These are phyloP conservation scores for Dynastes tityus DNA, from an alignment of 2,888 invertebrate species.

Conservation along the genomic window DNA sequence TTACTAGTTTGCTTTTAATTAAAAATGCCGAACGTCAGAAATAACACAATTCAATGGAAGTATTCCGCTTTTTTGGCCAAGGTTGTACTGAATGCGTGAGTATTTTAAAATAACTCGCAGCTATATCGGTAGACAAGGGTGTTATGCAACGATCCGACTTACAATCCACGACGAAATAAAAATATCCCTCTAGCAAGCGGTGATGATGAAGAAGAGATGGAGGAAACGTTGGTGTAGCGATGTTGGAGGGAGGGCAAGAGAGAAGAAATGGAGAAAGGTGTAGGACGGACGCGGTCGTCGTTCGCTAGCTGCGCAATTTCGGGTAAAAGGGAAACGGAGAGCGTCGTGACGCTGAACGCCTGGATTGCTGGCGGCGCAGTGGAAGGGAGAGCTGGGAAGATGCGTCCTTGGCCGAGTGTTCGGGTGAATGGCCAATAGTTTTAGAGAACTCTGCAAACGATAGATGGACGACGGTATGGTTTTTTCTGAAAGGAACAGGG, in stretches of 20 bases:
- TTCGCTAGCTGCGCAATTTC: conserved; percentile 64
- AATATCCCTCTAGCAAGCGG: not conserved
- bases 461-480: conserved; percentile 32
- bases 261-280: conserved; percentile 58
- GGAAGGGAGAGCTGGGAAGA: conserved; percentile 54
- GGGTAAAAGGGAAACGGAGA: conserved; percentile 71
- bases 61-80: too few species aligned
- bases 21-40: too few species aligned
- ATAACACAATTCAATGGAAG: too few species aligned
- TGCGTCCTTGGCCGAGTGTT: conserved; percentile 70
- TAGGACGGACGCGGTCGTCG: conserved; percentile 67
- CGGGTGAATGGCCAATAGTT: conserved; percentile 69
- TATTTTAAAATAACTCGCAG: conserved; percentile 34
- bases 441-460: conserved; percentile 56
- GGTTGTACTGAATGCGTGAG: not conserved
- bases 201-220: too few species aligned
- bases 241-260: not conserved
- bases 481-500: not conserved
- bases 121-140: conserved; percentile 33
- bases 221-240: not conserved
- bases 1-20: too few species aligned
- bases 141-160: conserved; percentile 10
- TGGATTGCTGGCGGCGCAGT: conserved; percentile 19
- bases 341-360: conserved; percentile 54
- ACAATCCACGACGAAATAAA: conserved; percentile 32